phyloP scores from a whole-genome alignment of 2,888 invertebrate genomes.

The Folsomia candida region DNA sequence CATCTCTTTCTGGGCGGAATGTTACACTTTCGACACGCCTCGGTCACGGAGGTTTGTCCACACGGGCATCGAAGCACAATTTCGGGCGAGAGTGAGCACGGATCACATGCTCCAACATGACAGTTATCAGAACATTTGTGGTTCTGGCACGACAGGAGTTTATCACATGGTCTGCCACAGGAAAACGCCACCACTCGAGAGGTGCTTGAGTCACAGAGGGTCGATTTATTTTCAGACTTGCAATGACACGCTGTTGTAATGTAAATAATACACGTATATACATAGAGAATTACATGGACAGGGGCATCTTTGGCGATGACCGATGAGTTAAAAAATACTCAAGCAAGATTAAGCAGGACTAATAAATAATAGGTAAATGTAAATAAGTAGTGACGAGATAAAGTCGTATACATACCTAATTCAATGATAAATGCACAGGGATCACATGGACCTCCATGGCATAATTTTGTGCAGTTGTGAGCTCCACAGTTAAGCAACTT shows the following conservation, averaged over 20 bases:
- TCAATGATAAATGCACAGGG: conserved; percentile 66
- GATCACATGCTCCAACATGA: conserved; percentile 66
- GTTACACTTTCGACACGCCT: conserved; percentile 54
- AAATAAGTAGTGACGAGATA: no score
- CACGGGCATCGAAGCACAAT: conserved; percentile 71
- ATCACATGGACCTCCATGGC: conserved; percentile 77
- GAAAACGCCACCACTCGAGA: conserved; percentile 58
- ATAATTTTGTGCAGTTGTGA: conserved; percentile 69
- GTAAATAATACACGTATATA: no score
- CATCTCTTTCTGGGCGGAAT: conserved; percentile 63
- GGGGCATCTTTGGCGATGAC: no score
- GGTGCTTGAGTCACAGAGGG: conserved; percentile 63
- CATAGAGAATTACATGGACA: no score
- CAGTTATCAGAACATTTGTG: conserved; percentile 70
- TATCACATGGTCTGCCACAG: conserved; percentile 61
- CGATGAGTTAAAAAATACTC: no score
- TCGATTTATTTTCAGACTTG: conserved; percentile 62
- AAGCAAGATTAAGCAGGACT: conserved; percentile 5
- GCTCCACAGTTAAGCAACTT: conserved; percentile 72
- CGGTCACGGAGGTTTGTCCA: conserved; percentile 63
- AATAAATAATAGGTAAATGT: not conserved
- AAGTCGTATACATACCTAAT: conserved; percentile 66
- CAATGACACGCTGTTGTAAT: conserved; percentile 73
- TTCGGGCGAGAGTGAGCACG: conserved; percentile 65
- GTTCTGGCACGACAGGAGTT: conserved; percentile 56